These are phyloP conservation scores for Lerema accius DNA, from an alignment of 1,140 invertebrate genomes.

Conservation along the genomic window DNA sequence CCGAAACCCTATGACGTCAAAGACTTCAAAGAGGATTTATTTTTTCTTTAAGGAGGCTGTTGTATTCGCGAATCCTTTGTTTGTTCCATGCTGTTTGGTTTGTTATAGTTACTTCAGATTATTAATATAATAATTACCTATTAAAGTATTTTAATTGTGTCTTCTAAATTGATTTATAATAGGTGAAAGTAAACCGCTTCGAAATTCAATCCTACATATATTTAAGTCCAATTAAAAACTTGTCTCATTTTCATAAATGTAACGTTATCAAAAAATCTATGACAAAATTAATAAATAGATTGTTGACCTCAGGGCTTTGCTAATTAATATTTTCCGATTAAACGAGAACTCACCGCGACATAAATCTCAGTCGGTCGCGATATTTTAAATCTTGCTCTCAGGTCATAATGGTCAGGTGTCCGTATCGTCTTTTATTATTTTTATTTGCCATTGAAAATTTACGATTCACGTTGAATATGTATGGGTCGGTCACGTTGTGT, in stretches of 20 bases:
- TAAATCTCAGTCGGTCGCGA: constrained; percentile 53
- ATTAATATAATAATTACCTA: too few relatives aligned
- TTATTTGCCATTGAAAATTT: constrained; percentile 60
- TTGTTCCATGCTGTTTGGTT: too few relatives aligned
- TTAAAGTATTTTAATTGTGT: too few relatives aligned
- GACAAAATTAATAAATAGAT: constrained; percentile 57
- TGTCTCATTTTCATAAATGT: constrained; percentile 37
- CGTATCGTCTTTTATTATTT: constrained; percentile 48
- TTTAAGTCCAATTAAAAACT: constrained; percentile 34
- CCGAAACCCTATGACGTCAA: too few relatives aligned
- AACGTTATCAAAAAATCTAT: constrained; percentile 34
- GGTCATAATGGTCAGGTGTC: constrained; percentile 56
- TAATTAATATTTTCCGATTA: constrained; percentile 68
- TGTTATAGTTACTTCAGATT: too few relatives aligned
- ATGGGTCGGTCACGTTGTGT: constrained; percentile 58
- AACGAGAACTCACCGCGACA: constrained; percentile 47
- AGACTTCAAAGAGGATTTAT: too few relatives aligned
- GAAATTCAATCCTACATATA: neutral
- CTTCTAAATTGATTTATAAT: too few relatives aligned
- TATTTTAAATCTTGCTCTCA: constrained; percentile 49
- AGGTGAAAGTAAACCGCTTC: neutral
- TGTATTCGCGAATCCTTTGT: too few relatives aligned
- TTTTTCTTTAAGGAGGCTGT: too few relatives aligned
- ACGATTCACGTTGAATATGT: constrained; percentile 57
- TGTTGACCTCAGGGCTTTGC: constrained; percentile 58